Percentiles rank a stretch among this genome's conserved stretches.
Evolutionary conservation across 2,113 vertebrate species (phyloP).

Genomic region (Petroica traversi): DNA sequence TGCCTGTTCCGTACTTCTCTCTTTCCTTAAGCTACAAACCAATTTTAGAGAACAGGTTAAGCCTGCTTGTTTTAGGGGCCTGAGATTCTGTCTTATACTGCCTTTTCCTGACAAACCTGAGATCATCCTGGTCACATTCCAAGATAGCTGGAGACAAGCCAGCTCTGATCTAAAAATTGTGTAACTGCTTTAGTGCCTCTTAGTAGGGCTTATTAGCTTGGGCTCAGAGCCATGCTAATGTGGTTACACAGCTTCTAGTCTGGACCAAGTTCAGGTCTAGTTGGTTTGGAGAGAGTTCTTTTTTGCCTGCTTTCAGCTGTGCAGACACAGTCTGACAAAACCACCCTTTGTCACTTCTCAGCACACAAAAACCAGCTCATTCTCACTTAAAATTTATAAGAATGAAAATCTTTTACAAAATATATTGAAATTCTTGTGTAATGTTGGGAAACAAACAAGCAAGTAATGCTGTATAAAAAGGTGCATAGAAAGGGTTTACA

Average conservation of each 20-base stretch:
- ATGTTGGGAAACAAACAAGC: not conserved
- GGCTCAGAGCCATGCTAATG: conserved; percentile 42
- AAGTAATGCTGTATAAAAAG: not conserved
- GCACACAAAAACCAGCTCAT: not conserved
- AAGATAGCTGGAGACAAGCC: conserved; percentile 27
- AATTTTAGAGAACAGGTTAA: not conserved
- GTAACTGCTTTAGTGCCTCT: conserved; percentile 52
- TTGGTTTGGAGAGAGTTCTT: not conserved
- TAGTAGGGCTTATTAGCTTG: conserved; percentile 42
- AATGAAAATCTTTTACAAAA: not conserved
- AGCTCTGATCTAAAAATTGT: conserved; percentile 48
- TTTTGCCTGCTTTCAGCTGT: not conserved
- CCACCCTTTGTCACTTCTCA: not conserved
- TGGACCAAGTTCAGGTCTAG: conserved; percentile 41
- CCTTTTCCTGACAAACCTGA: conserved; percentile 4
- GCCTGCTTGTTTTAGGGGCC: not conserved
- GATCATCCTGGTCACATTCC: conserved; percentile 21
- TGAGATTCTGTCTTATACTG: not conserved
- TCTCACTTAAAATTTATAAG: not conserved
- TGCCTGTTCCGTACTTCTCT: not conserved
- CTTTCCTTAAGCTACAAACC: not conserved
- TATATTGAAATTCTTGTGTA: not conserved
- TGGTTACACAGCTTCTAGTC: conserved; percentile 56
- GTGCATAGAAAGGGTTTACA: not conserved
- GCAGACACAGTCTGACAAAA: not conserved